phyloP scores from a whole-genome alignment of 2,888 invertebrate genomes.

The Acronicta alni region DNA sequence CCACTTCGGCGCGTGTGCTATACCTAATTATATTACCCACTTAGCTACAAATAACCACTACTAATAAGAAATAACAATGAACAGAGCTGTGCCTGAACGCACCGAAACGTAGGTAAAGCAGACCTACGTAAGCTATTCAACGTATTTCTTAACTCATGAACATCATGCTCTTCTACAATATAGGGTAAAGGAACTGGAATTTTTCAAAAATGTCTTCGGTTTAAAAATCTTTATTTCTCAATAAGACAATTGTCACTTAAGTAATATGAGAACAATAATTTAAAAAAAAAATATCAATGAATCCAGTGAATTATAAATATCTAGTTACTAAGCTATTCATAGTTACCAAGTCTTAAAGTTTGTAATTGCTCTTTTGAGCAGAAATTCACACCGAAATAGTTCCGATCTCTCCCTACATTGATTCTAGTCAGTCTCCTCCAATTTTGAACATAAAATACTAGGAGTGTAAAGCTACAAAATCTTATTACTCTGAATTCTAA shows the following conservation, averaged over 20 bases:
- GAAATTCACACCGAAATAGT: no score
- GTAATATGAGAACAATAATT: no score
- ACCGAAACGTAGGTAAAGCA: background rate
- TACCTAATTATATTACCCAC: slow-evolving; percentile 36
- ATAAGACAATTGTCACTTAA: no score
- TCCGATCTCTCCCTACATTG: background rate
- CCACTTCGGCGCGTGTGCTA: slow-evolving; percentile 23
- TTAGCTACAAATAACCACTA: slow-evolving; percentile 33
- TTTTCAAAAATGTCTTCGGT: no score
- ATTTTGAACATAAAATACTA: slow-evolving; percentile 19
- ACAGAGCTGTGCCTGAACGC: background rate
- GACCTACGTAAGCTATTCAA: background rate
- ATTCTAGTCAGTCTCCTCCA: background rate
- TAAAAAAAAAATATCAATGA: no score
- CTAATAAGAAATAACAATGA: slow-evolving; percentile 28
- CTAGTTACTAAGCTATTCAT: no score
- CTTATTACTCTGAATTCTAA: slow-evolving; percentile 45
- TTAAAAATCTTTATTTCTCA: no score
- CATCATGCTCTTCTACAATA: background rate
- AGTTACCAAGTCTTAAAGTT: no score
- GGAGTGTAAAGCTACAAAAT: slow-evolving; percentile 36
- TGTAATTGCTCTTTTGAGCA: no score
- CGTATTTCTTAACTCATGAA: background rate
- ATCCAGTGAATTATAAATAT: no score
- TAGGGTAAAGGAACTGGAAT: background rate